Evolutionary conservation across 64 coral and sea anemone genomes (phyloP).

Genomic region (Stichodactyla mertensii): DNA sequence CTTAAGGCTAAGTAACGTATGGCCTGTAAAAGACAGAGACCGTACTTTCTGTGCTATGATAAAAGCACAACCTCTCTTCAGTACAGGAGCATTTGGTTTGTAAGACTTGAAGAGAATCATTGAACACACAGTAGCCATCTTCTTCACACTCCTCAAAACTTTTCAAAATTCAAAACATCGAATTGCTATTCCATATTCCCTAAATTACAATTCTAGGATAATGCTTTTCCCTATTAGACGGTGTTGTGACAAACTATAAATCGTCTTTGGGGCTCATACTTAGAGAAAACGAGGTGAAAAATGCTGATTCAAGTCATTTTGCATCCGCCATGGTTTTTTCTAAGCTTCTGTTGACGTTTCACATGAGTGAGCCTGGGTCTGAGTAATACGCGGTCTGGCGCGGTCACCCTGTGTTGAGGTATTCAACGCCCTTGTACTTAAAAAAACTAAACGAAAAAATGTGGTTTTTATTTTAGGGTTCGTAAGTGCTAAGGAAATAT

Average conservation of each 20-base stretch:
- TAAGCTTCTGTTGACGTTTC: constrained; percentile 8
- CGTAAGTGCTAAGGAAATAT: too few species aligned
- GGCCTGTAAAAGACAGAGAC: not conserved
- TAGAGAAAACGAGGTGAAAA: not conserved
- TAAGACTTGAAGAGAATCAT: not conserved
- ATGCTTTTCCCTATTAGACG: not conserved
- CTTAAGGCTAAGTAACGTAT: not conserved
- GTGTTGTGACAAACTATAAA: not conserved
- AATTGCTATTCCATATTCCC: not conserved
- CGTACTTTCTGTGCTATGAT: not conserved
- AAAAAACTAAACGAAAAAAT: too few species aligned
- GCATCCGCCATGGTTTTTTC: not conserved
- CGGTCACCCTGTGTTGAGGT: constrained; percentile 1
- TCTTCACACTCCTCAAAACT: not conserved
- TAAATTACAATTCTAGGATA: not conserved
- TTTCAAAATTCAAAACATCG: not conserved
- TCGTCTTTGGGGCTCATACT: not conserved
- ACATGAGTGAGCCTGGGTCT: not conserved
- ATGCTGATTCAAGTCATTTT: not conserved
- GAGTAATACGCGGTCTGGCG: not conserved
- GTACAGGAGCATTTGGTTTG: not conserved
- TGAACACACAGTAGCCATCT: not conserved
- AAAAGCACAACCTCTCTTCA: not conserved
- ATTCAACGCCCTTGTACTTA: too few species aligned
- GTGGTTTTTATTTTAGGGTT: too few species aligned